Conservation (phyloP, 2,797 vertebrate genomes). For the Neoniphon sammara region DNA sequence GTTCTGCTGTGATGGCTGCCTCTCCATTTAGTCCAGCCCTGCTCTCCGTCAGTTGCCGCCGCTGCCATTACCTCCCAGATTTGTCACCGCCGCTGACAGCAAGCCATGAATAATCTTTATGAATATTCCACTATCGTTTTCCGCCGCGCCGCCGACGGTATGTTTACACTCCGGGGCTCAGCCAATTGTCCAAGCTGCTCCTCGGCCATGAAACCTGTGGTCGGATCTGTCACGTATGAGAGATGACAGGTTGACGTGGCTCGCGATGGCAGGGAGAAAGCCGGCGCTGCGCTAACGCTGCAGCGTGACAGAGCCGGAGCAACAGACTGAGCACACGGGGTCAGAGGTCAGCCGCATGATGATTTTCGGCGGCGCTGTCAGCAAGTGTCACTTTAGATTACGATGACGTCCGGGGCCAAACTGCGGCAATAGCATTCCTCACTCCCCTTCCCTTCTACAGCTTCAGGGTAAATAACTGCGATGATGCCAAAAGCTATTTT, state of each 20-base stretch:
- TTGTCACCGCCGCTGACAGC: constrained; percentile 62
- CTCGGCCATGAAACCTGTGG: constrained; percentile 47
- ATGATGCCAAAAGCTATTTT: constrained; percentile 62
- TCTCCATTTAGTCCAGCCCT: constrained; percentile 56
- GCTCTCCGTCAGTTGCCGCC: constrained; percentile 48
- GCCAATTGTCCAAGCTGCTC: constrained; percentile 57
- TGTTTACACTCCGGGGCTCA: constrained; percentile 57
- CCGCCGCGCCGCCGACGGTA: constrained; percentile 16
- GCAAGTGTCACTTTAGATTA: constrained; percentile 65
- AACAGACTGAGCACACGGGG: constrained; percentile 51
- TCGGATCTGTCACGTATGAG: constrained; percentile 37
- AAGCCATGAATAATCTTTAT: constrained; percentile 70
- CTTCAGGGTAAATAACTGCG: constrained; percentile 39
- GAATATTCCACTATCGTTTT: constrained; percentile 66
- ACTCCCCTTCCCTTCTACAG: constrained; percentile 37
- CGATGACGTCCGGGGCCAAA: constrained; percentile 59
- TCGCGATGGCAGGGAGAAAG: constrained; percentile 39
- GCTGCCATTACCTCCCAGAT: constrained; percentile 56
- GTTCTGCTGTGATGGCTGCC: constrained; percentile 51
- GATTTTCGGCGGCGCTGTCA: constrained; percentile 61
- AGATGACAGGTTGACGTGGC: constrained; percentile 48
- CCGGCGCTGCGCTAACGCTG: constrained; percentile 19
- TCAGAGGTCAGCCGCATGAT: constrained; percentile 57
- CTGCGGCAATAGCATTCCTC: constrained; percentile 36
- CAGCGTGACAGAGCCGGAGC: constrained; percentile 17